A percentile compares a stretch with the other conserved stretches of the same genome.
These are phyloP conservation scores for Acanthurus lineatus DNA, from an alignment of 2,797 vertebrate species.

Conservation along the genomic window DNA sequence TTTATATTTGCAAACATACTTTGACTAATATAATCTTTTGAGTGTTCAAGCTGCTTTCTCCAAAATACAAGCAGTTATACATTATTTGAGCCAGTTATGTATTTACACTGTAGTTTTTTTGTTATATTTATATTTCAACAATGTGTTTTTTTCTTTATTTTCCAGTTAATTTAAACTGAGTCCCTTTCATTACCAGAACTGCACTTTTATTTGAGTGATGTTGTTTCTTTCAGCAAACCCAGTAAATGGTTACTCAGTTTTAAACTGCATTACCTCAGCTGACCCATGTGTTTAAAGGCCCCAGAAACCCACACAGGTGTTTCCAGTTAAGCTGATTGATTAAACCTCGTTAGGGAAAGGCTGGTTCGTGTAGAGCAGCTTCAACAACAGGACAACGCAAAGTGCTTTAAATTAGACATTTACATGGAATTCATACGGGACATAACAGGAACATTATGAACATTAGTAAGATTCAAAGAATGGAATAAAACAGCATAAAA, in stretches of 20 bases:
- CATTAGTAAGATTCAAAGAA: not conserved
- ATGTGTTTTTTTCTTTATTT: too few relatives aligned
- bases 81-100: not conserved
- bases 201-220: not conserved
- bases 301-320: conserved; percentile 13
- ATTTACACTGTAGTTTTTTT: not conserved
- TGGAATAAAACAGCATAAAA: not conserved
- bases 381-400: not conserved
- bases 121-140: not conserved
- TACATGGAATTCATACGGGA: not conserved
- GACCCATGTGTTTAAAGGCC: not conserved
- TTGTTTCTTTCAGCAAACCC: not conserved
- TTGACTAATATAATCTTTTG: too few relatives aligned
- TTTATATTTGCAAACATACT: too few relatives aligned
- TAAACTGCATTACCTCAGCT: conserved; percentile 12
- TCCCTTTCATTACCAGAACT: not conserved
- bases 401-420: not conserved
- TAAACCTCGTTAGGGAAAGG: not conserved
- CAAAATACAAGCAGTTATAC: too few relatives aligned
- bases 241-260: not conserved
- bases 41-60: too few relatives aligned
- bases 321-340: conserved; percentile 25
- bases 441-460: not conserved
- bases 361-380: not conserved
- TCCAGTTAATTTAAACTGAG: not conserved